Evolutionary conservation across 2,888 invertebrate genomes (phyloP).

Genomic region (Poecilobothrus nobilitatus): DNA sequence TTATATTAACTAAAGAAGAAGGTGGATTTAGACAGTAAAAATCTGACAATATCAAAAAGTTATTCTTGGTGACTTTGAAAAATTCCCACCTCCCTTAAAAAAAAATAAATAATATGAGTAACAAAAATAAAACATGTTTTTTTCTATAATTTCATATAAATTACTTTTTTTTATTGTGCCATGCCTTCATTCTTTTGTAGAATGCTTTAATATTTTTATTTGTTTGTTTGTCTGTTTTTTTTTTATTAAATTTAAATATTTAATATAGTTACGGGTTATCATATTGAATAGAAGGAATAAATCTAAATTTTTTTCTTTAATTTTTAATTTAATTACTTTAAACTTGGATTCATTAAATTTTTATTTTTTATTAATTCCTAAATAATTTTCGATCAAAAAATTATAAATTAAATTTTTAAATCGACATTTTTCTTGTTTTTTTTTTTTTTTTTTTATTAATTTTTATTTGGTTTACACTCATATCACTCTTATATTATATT

Average conservation of each 20-base stretch:
- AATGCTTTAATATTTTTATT: background rate
- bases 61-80: too few species aligned
- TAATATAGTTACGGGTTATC: background rate
- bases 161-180: background rate
- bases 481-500: background rate
- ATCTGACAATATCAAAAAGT: too few species aligned
- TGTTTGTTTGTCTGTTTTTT: background rate
- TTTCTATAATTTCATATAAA: background rate
- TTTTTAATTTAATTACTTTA: background rate
- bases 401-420: background rate
- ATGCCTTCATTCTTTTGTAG: background rate
- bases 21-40: too few species aligned
- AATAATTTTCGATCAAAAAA: background rate
- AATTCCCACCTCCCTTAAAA: too few species aligned
- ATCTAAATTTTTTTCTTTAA: background rate
- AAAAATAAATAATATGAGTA: too few species aligned
- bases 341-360: background rate
- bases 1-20: too few species aligned
- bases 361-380: background rate
- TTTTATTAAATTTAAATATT: background rate
- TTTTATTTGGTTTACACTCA: background rate
- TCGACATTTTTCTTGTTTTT: too few species aligned
- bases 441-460: too few species aligned
- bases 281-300: slow-evolving; percentile 1
- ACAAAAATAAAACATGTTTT: too few species aligned